A percentile compares a stretch with the other conserved stretches of the same genome.
phyloP scores from a whole-genome alignment of 92 coral and sea anemone species.

The Porites cylindrica region DNA sequence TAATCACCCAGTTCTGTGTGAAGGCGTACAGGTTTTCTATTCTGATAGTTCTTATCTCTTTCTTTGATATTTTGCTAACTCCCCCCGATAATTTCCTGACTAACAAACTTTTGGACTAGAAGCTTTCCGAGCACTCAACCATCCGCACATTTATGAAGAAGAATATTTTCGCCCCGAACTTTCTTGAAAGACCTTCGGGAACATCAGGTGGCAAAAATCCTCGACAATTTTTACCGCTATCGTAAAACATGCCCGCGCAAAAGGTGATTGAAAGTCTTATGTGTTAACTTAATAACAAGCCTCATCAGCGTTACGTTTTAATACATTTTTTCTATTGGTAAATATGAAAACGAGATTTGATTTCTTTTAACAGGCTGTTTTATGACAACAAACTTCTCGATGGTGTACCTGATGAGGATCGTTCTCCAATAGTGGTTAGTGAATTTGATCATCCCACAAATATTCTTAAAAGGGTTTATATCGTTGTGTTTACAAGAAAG shows the following conservation, averaged over 20 bases:
- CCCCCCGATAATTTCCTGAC: too few relatives aligned
- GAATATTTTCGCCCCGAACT: too few relatives aligned
- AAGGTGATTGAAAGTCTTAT: background rate
- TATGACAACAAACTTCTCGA: slow-evolving; percentile 81
- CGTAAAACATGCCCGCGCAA: background rate
- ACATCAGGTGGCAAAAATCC: too few relatives aligned
- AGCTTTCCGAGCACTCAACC: too few relatives aligned
- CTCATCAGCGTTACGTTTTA: background rate
- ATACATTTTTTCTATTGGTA: background rate
- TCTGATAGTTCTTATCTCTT: too few relatives aligned
- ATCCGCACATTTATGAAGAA: too few relatives aligned
- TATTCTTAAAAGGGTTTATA: too few relatives aligned
- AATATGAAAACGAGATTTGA: background rate
- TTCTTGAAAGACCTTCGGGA: too few relatives aligned
- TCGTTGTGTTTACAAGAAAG: too few relatives aligned
- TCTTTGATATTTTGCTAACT: too few relatives aligned
- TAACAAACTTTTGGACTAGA: too few relatives aligned
- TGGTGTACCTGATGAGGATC: slow-evolving; percentile 87
- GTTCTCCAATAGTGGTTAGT: slow-evolving; percentile 82
- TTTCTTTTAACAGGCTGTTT: slow-evolving; percentile 71
- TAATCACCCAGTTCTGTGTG: background rate
- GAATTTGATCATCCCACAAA: background rate
- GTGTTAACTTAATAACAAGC: background rate
- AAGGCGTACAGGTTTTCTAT: background rate
- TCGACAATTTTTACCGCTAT: too few relatives aligned